Base-by-base conservation (phyloP, 2,888 invertebrate genomes). In the Sarcophaga rosellei region DNA sequence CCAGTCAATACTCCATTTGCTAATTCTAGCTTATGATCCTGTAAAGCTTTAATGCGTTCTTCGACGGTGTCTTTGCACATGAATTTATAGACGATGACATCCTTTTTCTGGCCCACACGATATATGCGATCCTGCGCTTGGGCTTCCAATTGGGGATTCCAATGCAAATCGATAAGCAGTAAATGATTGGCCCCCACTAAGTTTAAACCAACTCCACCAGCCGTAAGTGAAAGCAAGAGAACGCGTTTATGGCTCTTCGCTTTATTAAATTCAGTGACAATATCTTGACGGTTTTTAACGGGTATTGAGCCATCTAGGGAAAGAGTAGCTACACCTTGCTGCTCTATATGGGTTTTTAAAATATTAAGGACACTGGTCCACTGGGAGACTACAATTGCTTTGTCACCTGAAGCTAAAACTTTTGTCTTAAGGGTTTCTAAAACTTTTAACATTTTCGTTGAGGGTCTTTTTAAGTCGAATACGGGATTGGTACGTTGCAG, bases 121-220 rank as follows among this genome's bases (percentile, higher is more conserved):
- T 98, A 98, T 86, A 99, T 96, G 85, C 99, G 94, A 94, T 99
- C 99, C 93, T 97, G 97, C 0, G 99, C 99, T 93, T 99, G 99
- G 65, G 96, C 95, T 93, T 99, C 99, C 68, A 99, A 93, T 90
- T 99, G 98, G 0, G 99, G 99, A 94, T 99, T 99, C 98, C 99
- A 99, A 93, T 99, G 99, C 76, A 98, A 95, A 94, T 99, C 99
- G 25, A 98, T 93, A 53, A 99, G 94, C 47, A 99, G 95, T 69
- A 99, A 94, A 92, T 99, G 98, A 94, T 97, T 98, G 0, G 96
- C 99, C 3, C 99, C 99, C 81, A 97, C 95, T 77, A 99, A 94
- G 94, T 99, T 99, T 17, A 99, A 94, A 0, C 99, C 99, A 20
- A 98, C 98, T 44, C 99, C 99, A 69, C 99, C 99, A 63, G 99